Percentiles rank a stretch among this genome's conserved stretches.
Evolutionary conservation across 1,140 invertebrate species (phyloP).

Genomic region (Drosophila nebulosa): DNA sequence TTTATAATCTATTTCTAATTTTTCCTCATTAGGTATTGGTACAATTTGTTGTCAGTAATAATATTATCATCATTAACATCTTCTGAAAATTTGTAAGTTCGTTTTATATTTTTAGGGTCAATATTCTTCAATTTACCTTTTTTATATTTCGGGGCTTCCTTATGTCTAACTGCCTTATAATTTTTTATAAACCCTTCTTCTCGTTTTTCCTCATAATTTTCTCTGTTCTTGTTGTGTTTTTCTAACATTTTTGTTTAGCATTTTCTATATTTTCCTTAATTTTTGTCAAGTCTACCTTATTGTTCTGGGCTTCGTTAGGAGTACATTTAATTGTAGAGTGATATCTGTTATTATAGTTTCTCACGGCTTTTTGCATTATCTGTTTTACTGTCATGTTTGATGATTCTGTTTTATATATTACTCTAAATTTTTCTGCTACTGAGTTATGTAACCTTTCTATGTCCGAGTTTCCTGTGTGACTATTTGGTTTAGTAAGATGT

Average conservation of each 20-base stretch:
- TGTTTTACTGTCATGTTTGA: slow-evolving; percentile 7
- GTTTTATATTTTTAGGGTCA: slow-evolving; percentile 25
- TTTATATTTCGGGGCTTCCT: slow-evolving; percentile 14
- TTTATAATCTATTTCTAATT: no score
- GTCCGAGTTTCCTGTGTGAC: background rate
- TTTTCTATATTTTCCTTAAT: slow-evolving; percentile 27
- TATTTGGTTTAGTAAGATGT: background rate
- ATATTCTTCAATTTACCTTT: slow-evolving; percentile 25
- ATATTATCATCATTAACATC: slow-evolving; percentile 7
- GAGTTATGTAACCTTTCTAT: slow-evolving; percentile 1
- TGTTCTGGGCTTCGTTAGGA: background rate
- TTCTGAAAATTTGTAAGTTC: slow-evolving; percentile 18
- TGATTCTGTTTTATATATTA: slow-evolving; percentile 11
- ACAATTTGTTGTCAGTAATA: no score
- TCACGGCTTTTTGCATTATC: slow-evolving; percentile 6
- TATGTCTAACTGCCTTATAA: background rate
- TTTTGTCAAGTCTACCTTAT: slow-evolving; percentile 12
- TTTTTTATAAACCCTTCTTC: background rate
- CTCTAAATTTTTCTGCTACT: background rate
- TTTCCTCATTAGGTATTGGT: no score
- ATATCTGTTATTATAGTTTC: slow-evolving; percentile 11
- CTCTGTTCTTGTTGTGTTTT: slow-evolving; percentile 14
- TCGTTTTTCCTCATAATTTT: slow-evolving; percentile 4
- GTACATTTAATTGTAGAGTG: slow-evolving; percentile 13
- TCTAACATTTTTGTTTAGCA: slow-evolving; percentile 17